Evolutionary conservation across 2,888 invertebrate species (phyloP), one percentile per base, ranked within the genome.

Genomic region (Sicus ferrugineus): DNA sequence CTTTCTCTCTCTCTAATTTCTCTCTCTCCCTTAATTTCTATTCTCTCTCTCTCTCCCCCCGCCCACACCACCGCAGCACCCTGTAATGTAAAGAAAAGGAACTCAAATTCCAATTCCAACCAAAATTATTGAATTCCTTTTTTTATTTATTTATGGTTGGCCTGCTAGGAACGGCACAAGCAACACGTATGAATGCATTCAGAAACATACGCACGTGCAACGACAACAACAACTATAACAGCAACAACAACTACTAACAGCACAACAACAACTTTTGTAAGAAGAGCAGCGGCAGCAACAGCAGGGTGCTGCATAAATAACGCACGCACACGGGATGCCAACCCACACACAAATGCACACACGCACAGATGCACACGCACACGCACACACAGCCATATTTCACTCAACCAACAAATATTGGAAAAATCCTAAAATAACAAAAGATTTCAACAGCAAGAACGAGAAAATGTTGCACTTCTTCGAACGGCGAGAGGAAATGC

Each of bases 301-400:
- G 75, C 77, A 74, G 77, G 77, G 74, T 74, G 77, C 75, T 74
- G 70, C 74, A 75, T 75, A 76, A 77, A 77, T 73, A 75, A 77
- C 73, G 66, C 73, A 74, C 72, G 73, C 73, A 74, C 70, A 31
- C 69, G 67, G 68, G 71, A 72, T 5, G 9, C 5, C 66, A 68
- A 68, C 66, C 68, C 70, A 69, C 54, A 61, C 9, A 11, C 42
- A 23, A n/a, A n/a, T 48, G 7, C 50, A 50, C 50, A 14, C 34
- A 46, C 62, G 11, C 46, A 62, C 11, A 7, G 28, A 1, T 28
- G 58, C 42, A 62, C 46, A 46, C 46, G 4, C 26, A 46, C 42
- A n/a, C n/a, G n/a, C n/a, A 61, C 21, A 14, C 4, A n/a, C 16
- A 58, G 4, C 4, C 16, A 58, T 31, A 11, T 6, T 19, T 5